Base-by-base conservation (phyloP, 2,113 vertebrate genomes). In the Centropristis striata region DNA sequence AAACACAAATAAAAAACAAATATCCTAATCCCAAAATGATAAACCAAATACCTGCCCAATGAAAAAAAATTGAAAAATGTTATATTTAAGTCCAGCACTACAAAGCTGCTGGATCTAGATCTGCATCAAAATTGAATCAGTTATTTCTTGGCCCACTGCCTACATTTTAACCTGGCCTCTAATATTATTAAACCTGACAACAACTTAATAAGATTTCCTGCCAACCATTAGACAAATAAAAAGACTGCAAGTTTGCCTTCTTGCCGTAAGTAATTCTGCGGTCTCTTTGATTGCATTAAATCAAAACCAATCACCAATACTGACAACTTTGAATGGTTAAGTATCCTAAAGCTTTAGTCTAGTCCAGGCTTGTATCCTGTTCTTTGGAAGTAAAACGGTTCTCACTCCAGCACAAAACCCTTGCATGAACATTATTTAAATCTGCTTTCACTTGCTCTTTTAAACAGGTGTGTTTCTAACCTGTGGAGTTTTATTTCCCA, bases 391-490 rank as follows among this genome's bases (percentile, higher is more conserved):
- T 21, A 47, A 28, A 60, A 15, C 0, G 5, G n/a, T 5, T 32
- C 15, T 67, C 27, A 36, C 9, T 39, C 44, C 21, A 73, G 32
- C 0, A 8, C 39, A 57, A 50, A 63, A 42, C 0, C 5, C 4
- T 47, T 18, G 37, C 28, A 37, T 13, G 23, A 3, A 61, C 1
- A 4, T 68, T 47, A 39, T 32, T 60, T 14, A 23, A 50, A 15
- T 66, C 12, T 58, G 63, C 8, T 61, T 41, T 14, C 20, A 36
- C n/a, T 23, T 54, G 10, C 44, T 68, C 64, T 64, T 11, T 61
- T 55, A 8, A 63, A 55, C 70, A 71, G 80, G 63, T 84, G 61
- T 57, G 46, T 68, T 50, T 85, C 57, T 41, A 69, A 64, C 66
- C 39, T 74, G 53, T 39, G 15, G 23, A n/a, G 18, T 71, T 81